These are phyloP conservation scores for Mimachlamys varia DNA, from an alignment of 2,888 invertebrate genomes.

Conservation along the genomic window DNA sequence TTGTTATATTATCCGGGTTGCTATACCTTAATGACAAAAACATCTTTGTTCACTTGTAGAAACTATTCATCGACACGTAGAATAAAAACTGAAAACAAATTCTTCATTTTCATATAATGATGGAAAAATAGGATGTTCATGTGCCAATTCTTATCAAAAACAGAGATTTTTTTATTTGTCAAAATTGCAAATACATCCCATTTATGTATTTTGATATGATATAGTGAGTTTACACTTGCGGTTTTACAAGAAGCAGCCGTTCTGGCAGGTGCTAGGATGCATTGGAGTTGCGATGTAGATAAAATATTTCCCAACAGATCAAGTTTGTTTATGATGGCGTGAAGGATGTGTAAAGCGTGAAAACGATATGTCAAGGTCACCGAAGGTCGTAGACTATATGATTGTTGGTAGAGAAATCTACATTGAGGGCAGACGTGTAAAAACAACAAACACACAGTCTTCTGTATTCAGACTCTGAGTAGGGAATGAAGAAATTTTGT, in stretches of 20 bases:
- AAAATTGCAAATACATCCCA: not conserved
- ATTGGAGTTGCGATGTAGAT: not conserved
- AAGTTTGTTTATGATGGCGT: not conserved
- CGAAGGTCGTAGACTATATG: not conserved
- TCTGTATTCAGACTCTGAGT: too few relatives aligned
- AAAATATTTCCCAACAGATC: constrained; percentile 15
- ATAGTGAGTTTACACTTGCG: not conserved
- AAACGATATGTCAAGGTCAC: constrained; percentile 2
- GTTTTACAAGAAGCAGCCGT: not conserved
- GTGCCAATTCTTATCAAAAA: not conserved
- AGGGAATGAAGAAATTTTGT: too few relatives aligned
- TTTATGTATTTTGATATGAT: not conserved
- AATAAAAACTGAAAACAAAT: not conserved
- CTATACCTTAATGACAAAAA: not conserved
- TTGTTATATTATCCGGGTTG: not conserved
- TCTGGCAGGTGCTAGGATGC: not conserved
- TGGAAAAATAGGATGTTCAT: not conserved
- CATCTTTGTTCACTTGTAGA: not conserved
- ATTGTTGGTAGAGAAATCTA: not conserved
- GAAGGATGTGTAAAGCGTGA: not conserved
- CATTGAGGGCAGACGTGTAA: not conserved
- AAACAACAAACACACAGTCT: not conserved
- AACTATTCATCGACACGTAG: too few relatives aligned
- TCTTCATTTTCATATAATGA: not conserved
- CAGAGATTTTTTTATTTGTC: not conserved